phyloP scores from a whole-genome alignment of 2,888 invertebrate genomes.

The Philereme vetulata region DNA sequence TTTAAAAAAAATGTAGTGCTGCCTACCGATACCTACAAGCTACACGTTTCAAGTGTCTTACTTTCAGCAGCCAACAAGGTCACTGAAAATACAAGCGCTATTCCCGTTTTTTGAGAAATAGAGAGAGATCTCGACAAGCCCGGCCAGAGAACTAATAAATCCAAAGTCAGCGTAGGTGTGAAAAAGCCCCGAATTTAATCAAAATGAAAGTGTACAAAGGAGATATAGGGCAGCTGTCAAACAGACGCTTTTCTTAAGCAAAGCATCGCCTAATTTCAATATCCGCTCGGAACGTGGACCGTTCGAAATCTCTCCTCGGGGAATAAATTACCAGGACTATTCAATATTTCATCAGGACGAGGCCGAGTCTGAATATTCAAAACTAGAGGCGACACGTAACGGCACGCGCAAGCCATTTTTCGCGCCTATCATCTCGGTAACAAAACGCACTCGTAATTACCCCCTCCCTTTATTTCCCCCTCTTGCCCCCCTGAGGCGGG shows the following conservation, averaged over 20 bases:
- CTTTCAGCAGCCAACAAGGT: neutral
- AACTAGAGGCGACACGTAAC: constrained; percentile 82
- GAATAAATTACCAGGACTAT: constrained; percentile 83
- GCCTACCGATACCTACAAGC: too few relatives aligned
- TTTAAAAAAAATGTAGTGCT: too few relatives aligned
- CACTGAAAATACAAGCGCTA: neutral
- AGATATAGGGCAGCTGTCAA: constrained; percentile 65
- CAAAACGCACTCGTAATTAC: constrained; percentile 84
- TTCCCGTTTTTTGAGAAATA: neutral
- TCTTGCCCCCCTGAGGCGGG: constrained; percentile 49
- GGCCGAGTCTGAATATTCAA: constrained; percentile 82
- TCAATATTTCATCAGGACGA: constrained; percentile 83
- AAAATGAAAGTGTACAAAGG: constrained; percentile 47
- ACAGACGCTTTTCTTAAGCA: constrained; percentile 79
- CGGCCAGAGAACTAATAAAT: constrained; percentile 28
- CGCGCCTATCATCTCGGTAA: constrained; percentile 84
- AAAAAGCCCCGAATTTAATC: constrained; percentile 37
- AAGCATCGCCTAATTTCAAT: constrained; percentile 83
- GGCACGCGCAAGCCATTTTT: constrained; percentile 84
- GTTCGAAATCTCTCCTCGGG: constrained; percentile 77
- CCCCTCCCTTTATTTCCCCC: constrained; percentile 60
- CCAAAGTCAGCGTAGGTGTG: constrained; percentile 31
- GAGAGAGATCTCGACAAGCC: constrained; percentile 6
- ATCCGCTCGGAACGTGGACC: constrained; percentile 77
- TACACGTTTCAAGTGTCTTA: neutral